These are phyloP conservation scores for Bos indicus DNA, from an alignment of 2,113 vertebrate species.

Conservation along the genomic window DNA sequence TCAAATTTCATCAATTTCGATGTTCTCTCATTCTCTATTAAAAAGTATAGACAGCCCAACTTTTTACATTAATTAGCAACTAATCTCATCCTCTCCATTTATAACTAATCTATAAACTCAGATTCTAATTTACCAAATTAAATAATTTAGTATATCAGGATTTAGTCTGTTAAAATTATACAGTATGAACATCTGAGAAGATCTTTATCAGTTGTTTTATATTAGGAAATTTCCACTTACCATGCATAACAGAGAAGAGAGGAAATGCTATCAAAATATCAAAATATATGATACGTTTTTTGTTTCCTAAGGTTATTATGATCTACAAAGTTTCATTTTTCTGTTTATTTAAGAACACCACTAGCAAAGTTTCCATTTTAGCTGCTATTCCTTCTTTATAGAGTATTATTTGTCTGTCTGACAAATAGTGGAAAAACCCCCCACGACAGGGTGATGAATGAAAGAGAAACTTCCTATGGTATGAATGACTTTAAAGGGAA, in stretches of 20 bases:
- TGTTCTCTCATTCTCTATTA: conserved; percentile 35
- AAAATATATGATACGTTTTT: background rate
- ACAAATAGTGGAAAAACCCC: background rate
- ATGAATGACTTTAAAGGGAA: background rate
- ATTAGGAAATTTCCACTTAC: background rate
- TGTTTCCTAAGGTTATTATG: background rate
- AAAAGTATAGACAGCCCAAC: background rate
- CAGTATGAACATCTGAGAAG: background rate
- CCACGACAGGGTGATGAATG: background rate
- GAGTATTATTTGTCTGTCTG: background rate
- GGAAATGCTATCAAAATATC: background rate
- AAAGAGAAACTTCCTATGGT: background rate
- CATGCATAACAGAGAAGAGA: background rate
- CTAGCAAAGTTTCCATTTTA: background rate
- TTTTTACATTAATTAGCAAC: conserved; percentile 42
- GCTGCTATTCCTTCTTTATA: background rate
- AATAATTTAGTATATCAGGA: background rate
- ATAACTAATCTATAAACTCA: background rate
- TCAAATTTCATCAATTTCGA: conserved; percentile 2
- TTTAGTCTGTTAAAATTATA: background rate
- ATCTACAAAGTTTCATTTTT: background rate
- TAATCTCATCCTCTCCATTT: background rate
- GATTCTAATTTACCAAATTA: background rate
- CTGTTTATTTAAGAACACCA: background rate
- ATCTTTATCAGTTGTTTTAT: background rate